These are phyloP conservation scores for Phaethon lepturus DNA, from an alignment of 2,113 vertebrate genomes.

Conservation along the genomic window DNA sequence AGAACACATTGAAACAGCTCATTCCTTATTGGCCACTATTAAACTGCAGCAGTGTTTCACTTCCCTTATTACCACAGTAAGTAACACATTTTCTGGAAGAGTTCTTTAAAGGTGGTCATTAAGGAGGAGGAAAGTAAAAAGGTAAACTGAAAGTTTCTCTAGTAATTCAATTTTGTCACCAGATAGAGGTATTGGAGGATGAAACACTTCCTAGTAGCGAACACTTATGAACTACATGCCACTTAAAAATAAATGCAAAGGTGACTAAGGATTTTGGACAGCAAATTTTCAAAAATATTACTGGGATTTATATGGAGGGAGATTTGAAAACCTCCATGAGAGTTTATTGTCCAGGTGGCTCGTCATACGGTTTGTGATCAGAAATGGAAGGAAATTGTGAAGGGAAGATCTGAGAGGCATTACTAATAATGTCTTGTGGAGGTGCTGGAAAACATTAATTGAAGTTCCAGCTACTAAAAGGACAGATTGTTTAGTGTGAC, in stretches of 20 bases:
- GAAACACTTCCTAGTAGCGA: background rate
- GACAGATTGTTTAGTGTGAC: background rate
- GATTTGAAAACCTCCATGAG: background rate
- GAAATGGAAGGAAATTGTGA: background rate
- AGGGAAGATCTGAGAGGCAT: background rate
- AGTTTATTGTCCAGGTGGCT: background rate
- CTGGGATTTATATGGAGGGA: background rate
- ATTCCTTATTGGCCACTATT: background rate
- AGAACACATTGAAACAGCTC: background rate
- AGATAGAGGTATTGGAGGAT: background rate
- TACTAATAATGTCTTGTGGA: background rate
- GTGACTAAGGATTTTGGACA: background rate
- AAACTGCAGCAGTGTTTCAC: background rate
- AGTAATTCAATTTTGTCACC: background rate
- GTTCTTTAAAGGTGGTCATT: background rate
- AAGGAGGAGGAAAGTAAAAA: background rate
- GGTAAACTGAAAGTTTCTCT: background rate
- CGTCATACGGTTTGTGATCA: background rate
- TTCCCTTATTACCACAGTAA: background rate
- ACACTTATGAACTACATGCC: background rate
- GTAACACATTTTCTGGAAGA: background rate
- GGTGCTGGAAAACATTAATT: background rate
- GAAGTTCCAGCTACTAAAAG: background rate
- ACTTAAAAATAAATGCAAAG: background rate
- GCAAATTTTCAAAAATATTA: background rate